These are phyloP conservation scores for Aethina tumida DNA, from an alignment of 1,140 invertebrate species.

Conservation along the genomic window DNA sequence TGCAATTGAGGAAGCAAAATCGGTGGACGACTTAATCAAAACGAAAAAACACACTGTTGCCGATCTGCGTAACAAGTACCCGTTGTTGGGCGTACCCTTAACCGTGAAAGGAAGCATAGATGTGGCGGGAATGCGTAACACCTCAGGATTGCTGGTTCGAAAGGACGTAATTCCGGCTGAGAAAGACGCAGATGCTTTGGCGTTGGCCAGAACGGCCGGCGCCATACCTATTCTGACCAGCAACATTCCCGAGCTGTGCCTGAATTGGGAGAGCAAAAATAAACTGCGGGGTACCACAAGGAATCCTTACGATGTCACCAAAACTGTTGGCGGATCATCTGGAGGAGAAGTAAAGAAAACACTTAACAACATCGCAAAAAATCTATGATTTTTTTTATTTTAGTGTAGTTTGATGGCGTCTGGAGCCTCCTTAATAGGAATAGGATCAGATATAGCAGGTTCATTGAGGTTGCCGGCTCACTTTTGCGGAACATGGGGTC, in stretches of 20 bases:
- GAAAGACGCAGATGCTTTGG: slow-evolving; percentile 62
- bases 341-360: slow-evolving; percentile 55
- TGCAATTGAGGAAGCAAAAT: slow-evolving; percentile 56
- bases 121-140: slow-evolving; percentile 42
- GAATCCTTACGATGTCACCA: slow-evolving; percentile 78
- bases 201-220: slow-evolving; percentile 59
- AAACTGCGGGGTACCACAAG: slow-evolving; percentile 74
- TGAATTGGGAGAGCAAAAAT: slow-evolving; percentile 86
- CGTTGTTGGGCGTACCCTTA: slow-evolving; percentile 61
- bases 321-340: slow-evolving; percentile 66
- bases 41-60: slow-evolving; percentile 35
- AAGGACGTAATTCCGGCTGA: slow-evolving; percentile 45
- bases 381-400: slow-evolving; percentile 6
- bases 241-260: slow-evolving; percentile 85
- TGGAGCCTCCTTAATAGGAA: slow-evolving; percentile 66
- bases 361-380: neutral
- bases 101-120: slow-evolving; percentile 56
- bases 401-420: slow-evolving; percentile 55
- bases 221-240: slow-evolving; percentile 80
- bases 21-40: slow-evolving; percentile 39
- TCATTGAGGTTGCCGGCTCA: slow-evolving; percentile 74
- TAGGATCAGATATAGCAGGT: slow-evolving; percentile 79
- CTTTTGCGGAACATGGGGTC: slow-evolving; percentile 79
- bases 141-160: slow-evolving; percentile 43
- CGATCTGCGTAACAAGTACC: slow-evolving; percentile 42